A percentile compares a stretch with the other conserved stretches of the same genome.
Evolutionary conservation across 1,140 invertebrate species (phyloP).

Genomic region (Eupeodes corollae): DNA sequence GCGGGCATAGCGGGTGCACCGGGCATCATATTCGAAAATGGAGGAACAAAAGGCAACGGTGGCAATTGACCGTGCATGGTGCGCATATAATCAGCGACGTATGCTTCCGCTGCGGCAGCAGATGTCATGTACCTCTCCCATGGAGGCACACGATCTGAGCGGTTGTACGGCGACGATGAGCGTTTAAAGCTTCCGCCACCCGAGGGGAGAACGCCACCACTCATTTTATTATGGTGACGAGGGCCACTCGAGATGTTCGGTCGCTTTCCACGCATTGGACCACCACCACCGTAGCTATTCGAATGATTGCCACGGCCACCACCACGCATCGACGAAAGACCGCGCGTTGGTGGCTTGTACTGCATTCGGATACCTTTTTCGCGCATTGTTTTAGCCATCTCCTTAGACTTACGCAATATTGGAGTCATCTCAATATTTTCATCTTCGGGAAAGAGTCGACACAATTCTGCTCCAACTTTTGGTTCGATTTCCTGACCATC

Average conservation of each 20-base stretch:
- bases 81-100: conserved; percentile 66
- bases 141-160: conserved; percentile 39
- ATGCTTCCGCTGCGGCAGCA: conserved; percentile 60
- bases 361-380: conserved; percentile 43
- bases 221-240: conserved; percentile 27
- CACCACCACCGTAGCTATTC: conserved; percentile 24
- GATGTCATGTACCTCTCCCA: conserved; percentile 39
- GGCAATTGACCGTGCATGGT: conserved; percentile 70
- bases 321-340: conserved; percentile 40
- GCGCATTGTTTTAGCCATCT: conserved; percentile 51
- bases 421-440: conserved; percentile 84
- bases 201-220: conserved; percentile 11
- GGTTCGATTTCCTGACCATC: conserved; percentile 98
- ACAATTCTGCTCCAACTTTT: conserved; percentile 85
- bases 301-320: conserved; percentile 27
- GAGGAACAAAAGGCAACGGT: conserved; percentile 57
- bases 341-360: conserved; percentile 35
- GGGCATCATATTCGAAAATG: conserved; percentile 44
- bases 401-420: conserved; percentile 79
- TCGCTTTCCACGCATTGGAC: conserved; percentile 20
- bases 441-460: conserved; percentile 87
- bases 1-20: conserved; percentile 37
- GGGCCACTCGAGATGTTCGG: conserved; percentile 7
- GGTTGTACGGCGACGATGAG: conserved; percentile 44
- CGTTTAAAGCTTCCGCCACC: conserved; percentile 43